Conservation (phyloP, 2,797 vertebrate species). For the Silurus lanzhouensis region DNA sequence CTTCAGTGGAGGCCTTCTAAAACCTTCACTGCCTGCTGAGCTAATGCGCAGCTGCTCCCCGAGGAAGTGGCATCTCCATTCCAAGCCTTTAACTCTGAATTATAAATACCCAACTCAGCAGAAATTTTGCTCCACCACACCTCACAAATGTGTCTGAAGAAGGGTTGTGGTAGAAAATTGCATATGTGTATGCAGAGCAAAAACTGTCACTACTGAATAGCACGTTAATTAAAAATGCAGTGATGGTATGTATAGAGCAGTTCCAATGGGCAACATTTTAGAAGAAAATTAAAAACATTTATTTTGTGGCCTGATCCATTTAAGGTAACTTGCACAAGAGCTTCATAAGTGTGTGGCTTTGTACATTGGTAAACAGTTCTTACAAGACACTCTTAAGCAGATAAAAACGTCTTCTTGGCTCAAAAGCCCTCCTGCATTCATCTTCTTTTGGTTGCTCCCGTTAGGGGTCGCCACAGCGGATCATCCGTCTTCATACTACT, state of each 20-base stretch:
- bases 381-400: neutral
- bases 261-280: neutral
- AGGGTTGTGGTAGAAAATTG: neutral
- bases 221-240: neutral
- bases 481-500: no score
- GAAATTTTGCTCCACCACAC: constrained; percentile 48
- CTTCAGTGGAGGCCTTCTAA: constrained; percentile 32
- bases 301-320: neutral
- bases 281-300: neutral
- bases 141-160: constrained; percentile 45
- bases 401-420: neutral
- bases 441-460: neutral
- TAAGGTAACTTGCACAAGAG: neutral
- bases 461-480: no score
- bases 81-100: constrained; percentile 56
- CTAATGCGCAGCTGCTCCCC: constrained; percentile 54
- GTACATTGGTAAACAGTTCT: constrained; percentile 7
- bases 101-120: constrained; percentile 53
- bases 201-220: neutral
- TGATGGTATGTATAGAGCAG: neutral
- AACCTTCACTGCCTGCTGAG: constrained; percentile 48
- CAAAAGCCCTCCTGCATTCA: neutral
- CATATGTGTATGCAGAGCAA: neutral
- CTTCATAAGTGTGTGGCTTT: neutral
- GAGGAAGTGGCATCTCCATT: constrained; percentile 56